Base-by-base conservation (phyloP, 2,888 invertebrate genomes). In the Phalangium opilio region DNA sequence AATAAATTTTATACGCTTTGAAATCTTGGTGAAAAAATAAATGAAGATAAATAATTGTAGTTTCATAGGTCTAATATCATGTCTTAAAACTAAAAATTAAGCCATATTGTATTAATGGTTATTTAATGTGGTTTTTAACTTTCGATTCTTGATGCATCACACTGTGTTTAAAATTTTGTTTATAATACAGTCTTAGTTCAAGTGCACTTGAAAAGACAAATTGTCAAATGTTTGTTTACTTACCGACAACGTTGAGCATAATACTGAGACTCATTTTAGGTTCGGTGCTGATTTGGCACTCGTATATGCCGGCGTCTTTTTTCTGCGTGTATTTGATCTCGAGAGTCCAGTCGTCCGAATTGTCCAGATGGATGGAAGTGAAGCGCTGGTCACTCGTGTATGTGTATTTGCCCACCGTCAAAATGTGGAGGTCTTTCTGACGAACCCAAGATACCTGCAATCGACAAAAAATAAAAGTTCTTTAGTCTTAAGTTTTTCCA, bases 281-380 rank as follows among this genome's bases (percentile, higher is more conserved):
- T 43, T 55, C 48, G 39, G 57, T 55, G 50, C 55, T 71, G 70
- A 89, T 87, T 80, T 89, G 87, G 68, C 87, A 87, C 67, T 85
- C 85, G 70, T 90, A 90, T 52, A 85, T 84, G 59, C 89, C 89
- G 65, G 86, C 86, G 72, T 90, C 89, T 63, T 86, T 74, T 63
- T 83, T 83, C 69, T 87, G 87, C 56, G 87, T 85, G 69, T 84
- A 89, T 70, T 87, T 89, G 69, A 90, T 87, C 71, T 89, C 87
- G 58, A 90, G 72, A 42, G 84, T 86, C 89, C 89, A 90, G 70
- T 86, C 86, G 67, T 87, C 86, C 19, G 86, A 81, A 44, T 84
- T 83, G 63, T 87, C 84, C 56, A 79, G 75, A 69, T 89, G 87
- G n/a, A 59, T 53, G 56, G 80, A 78, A 70, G 73, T 72, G 57